phyloP scores from a whole-genome alignment of 2,113 vertebrate genomes.

The Vidua macroura region DNA sequence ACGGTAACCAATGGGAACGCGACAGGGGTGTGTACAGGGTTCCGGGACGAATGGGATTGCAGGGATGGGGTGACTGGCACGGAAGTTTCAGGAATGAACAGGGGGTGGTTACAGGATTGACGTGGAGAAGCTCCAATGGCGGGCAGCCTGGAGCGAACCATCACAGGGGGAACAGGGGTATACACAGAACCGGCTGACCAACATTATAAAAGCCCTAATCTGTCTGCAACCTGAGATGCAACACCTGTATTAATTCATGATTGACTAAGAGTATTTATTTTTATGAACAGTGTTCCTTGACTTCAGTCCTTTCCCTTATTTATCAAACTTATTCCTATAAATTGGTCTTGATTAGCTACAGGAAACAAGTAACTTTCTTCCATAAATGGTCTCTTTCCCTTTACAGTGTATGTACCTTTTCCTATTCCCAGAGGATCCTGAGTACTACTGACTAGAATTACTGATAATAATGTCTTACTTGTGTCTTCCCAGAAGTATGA shows the following conservation, averaged over 20 bases:
- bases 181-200: no score
- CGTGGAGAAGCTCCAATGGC: no score
- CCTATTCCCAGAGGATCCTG: background rate
- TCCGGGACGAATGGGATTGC: no score
- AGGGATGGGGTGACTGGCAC: no score
- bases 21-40: no score
- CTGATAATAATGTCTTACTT: background rate
- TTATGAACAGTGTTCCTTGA: background rate
- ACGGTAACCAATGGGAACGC: no score
- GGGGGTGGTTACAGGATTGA: no score
- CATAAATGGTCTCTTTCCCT: background rate
- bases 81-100: no score
- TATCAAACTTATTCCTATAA: background rate
- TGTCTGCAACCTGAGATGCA: no score
- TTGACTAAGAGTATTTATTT: background rate
- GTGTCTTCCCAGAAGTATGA: background rate
- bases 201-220: no score
- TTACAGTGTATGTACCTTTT: background rate
- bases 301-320: background rate
- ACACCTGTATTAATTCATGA: background rate
- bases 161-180: no score
- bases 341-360: background rate
- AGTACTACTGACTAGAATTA: background rate
- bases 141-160: no score
- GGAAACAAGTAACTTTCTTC: background rate